phyloP scores from a whole-genome alignment of 53 echinoderm and acorn worm species.

The Actinopyga echinites region DNA sequence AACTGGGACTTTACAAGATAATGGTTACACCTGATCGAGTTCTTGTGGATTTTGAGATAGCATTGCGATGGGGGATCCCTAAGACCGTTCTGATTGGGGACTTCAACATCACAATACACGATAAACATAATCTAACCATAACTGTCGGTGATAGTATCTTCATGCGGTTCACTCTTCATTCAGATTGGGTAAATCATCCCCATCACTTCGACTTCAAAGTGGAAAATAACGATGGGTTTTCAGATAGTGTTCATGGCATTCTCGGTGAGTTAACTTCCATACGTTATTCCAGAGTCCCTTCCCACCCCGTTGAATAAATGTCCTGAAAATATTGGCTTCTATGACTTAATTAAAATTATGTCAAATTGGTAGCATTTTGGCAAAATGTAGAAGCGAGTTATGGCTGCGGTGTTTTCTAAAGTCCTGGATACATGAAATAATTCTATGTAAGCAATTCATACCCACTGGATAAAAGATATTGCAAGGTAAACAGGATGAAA shows the following conservation, averaged over 20 bases:
- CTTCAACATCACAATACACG: conserved; percentile 3
- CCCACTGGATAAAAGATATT: no score
- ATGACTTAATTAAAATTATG: no score
- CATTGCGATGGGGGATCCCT: not conserved
- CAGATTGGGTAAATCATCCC: not conserved
- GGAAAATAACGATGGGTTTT: not conserved
- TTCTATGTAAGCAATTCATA: no score
- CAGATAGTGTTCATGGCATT: conserved; percentile 1
- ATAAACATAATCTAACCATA: conserved; percentile 36
- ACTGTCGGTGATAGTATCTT: conserved; percentile 27
- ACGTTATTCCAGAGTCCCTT: no score
- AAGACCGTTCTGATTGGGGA: not conserved
- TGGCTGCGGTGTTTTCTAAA: no score
- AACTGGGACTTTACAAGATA: conserved; percentile 12
- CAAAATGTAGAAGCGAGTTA: no score
- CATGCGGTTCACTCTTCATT: conserved; percentile 39
- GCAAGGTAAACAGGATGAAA: no score
- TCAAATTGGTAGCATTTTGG: no score
- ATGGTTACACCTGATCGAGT: not conserved
- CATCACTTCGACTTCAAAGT: conserved; percentile 4
- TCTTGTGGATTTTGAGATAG: conserved; percentile 19
- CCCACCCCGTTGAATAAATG: no score
- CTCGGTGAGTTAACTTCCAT: not conserved
- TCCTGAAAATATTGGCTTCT: no score
- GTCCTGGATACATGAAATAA: no score